Percentiles rank a stretch among this genome's conserved stretches.
phyloP scores from a whole-genome alignment of 2,888 invertebrate genomes.

The Mellilla xanthometata region DNA sequence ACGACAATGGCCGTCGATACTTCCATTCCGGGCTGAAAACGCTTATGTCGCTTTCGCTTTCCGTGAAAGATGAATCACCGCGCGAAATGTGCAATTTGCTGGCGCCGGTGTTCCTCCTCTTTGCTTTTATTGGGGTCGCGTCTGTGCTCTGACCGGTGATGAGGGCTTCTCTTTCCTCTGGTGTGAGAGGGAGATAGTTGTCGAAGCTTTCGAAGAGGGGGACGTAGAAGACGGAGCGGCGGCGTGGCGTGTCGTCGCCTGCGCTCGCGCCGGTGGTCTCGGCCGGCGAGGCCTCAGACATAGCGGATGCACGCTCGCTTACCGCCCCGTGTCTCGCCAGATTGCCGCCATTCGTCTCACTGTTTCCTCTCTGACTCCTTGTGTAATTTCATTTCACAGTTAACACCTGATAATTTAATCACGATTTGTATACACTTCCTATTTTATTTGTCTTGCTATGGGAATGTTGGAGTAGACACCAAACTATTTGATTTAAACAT shows the following conservation, averaged over 20 bases:
- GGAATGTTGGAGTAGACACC: slow-evolving; percentile 44
- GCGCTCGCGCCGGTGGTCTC: slow-evolving; percentile 46
- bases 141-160: slow-evolving; percentile 61
- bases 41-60: slow-evolving; percentile 74
- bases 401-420: slow-evolving; percentile 48
- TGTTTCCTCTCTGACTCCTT: slow-evolving; percentile 52
- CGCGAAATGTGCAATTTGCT: slow-evolving; percentile 55
- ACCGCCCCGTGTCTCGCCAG: slow-evolving; percentile 58
- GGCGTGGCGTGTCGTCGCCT: slow-evolving; percentile 76
- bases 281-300: slow-evolving; percentile 66
- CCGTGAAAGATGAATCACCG: slow-evolving; percentile 68
- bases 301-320: slow-evolving; percentile 71
- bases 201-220: slow-evolving; percentile 85
- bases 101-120: slow-evolving; percentile 58
- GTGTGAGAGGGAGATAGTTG: slow-evolving; percentile 80
- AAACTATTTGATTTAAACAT: no score
- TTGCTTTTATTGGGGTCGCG: slow-evolving; percentile 48
- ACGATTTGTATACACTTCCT: slow-evolving; percentile 25
- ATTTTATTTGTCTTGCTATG: slow-evolving; percentile 3
- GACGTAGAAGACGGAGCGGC: slow-evolving; percentile 90
- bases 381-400: slow-evolving; percentile 57
- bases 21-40: slow-evolving; percentile 65
- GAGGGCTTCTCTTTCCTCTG: slow-evolving; percentile 72
- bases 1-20: slow-evolving; percentile 68
- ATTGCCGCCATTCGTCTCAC: slow-evolving; percentile 67